Base-by-base conservation (phyloP, 2,888 invertebrate species). In the Drosophila paucipuncta region DNA sequence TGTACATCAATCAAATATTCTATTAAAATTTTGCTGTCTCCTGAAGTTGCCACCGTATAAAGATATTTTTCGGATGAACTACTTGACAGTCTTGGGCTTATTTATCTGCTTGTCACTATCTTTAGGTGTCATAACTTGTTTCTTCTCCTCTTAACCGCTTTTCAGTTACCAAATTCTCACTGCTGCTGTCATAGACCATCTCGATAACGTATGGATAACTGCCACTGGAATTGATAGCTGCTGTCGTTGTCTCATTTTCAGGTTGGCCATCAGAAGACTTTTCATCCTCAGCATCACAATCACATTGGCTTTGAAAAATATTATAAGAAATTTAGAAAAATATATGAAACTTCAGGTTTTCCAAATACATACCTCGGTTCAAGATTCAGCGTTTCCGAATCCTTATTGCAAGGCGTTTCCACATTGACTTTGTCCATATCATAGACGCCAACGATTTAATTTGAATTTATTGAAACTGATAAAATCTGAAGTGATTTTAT, bases 191-290 rank as follows among this genome's bases (percentile, higher is more conserved):
- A 1, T 49, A 22, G 1, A 54, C 47, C 47, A 61, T 62, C 16
- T 73, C 69, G 13, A 70, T 73, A 10, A 70, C 64, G 47, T 54
- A 73, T 35, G 73, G 73, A 54, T 70, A 70, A 49, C 64, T 62
- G 18, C 22, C 28, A 13, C 25, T 41, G 11, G 73, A 39, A 16
- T 33, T 39, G 9, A 54, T 39, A 22, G 18, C 33, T 10, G 47
- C 2, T 22, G 22, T 16, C 13, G 47, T 4, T 22, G 16, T 16
- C 22, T 18, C 39, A 2, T 1, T 28, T 25, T 33, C 43, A 30
- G 11, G 16, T 11, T 22, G 11, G 7, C 11, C 16, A 4, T 53
- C 28, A 22, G n/a, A 31, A 13, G 13, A 10, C 22, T 3, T 13
- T 43, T 4, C 4, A 28, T 37, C 31, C n/a, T 18, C 33, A 11